These are phyloP conservation scores for Anthrax anthrax DNA, from an alignment of 2,888 invertebrate genomes.

Conservation along the genomic window DNA sequence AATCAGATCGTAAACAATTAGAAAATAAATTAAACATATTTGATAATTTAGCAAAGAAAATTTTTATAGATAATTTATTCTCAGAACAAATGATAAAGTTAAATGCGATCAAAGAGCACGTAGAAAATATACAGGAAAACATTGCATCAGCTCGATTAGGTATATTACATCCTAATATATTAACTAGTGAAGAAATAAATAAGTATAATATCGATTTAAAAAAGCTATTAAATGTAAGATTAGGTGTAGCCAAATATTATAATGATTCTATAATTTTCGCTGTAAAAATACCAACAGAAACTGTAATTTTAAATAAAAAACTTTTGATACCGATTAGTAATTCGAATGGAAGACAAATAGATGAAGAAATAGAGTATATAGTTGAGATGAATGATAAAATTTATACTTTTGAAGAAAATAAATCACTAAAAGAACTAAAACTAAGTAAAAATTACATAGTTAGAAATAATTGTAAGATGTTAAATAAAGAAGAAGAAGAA, in stretches of 20 bases:
- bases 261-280: constrained; percentile 4
- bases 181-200: constrained; percentile 9
- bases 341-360: constrained; percentile 5
- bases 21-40: background rate
- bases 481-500: background rate
- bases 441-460: background rate
- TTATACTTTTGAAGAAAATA: background rate
- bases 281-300: constrained; percentile 7
- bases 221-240: constrained; percentile 6
- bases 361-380: constrained; percentile 2
- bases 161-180: constrained; percentile 10
- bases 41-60: background rate
- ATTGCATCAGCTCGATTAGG: constrained; percentile 8
- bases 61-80: background rate
- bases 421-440: background rate
- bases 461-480: background rate
- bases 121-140: constrained; percentile 11
- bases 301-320: constrained; percentile 4
- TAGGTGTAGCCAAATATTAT: constrained; percentile 1
- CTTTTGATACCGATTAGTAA: constrained; percentile 7
- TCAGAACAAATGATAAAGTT: constrained; percentile 8
- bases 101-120: constrained; percentile 5
- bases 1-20: constrained; percentile 7
- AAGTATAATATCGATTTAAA: constrained; percentile 7
- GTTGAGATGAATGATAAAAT: constrained; percentile 2